Evolutionary conservation across 2,113 vertebrate genomes (phyloP).

Genomic region (Zapornia atra): DNA sequence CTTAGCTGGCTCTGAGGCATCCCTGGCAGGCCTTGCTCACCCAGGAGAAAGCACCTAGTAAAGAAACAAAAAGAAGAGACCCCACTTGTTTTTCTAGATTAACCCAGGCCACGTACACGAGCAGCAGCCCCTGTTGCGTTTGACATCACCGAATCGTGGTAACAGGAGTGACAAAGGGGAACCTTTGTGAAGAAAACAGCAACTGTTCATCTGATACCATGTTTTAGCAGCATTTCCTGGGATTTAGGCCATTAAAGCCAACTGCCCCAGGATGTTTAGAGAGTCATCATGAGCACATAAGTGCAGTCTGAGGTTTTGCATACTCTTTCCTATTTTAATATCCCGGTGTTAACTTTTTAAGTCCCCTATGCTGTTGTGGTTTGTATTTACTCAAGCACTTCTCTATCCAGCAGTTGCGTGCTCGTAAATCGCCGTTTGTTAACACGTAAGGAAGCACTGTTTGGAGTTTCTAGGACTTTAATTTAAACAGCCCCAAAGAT

Average conservation of each 20-base stretch:
- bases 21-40: background rate
- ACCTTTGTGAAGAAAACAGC: background rate
- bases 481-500: background rate
- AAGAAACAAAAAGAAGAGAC: background rate
- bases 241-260: background rate
- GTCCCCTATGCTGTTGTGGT: background rate
- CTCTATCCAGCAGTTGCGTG: background rate
- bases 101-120: background rate
- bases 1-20: background rate
- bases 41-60: background rate
- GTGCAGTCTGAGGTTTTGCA: background rate
- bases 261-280: conserved; percentile 43
- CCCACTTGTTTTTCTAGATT: background rate
- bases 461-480: background rate
- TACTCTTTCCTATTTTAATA: background rate
- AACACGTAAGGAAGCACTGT: background rate
- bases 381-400: background rate
- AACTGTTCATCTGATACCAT: background rate
- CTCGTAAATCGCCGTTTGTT: background rate
- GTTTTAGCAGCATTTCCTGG: conserved; percentile 8
- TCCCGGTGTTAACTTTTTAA: background rate
- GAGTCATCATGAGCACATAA: background rate
- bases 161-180: background rate
- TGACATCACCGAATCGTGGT: background rate
- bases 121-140: background rate